phyloP scores from a whole-genome alignment of 2,113 vertebrate species.

The Sciurus niger region DNA sequence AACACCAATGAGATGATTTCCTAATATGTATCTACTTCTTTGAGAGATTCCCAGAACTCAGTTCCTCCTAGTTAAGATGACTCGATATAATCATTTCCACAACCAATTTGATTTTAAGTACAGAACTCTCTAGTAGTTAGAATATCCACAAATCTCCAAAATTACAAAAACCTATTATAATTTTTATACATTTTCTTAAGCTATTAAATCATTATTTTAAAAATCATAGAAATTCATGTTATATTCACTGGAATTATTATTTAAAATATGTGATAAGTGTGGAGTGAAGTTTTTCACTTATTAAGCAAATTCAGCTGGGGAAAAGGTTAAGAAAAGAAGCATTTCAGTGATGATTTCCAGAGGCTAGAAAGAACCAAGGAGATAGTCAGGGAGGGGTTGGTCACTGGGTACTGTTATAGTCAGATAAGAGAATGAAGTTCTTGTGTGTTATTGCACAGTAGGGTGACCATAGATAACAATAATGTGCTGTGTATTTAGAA shows the following conservation, averaged over 20 bases:
- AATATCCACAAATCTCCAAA: no score
- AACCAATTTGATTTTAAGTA: no score
- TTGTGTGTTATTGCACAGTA: background rate
- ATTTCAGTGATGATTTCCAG: background rate
- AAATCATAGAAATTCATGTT: background rate
- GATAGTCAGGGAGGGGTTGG: background rate
- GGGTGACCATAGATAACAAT: background rate
- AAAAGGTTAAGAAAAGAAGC: background rate
- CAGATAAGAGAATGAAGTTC: background rate
- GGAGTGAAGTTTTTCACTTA: background rate
- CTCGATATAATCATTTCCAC: no score
- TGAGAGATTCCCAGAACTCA: no score
- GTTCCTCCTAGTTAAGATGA: no score
- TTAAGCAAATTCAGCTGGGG: background rate
- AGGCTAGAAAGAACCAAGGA: background rate
- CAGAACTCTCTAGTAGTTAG: no score
- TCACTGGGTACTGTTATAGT: background rate
- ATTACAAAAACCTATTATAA: no score
- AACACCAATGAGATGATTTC: no score
- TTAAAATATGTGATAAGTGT: background rate
- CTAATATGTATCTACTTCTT: no score
- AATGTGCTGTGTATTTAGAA: background rate
- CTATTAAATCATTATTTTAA: background rate
- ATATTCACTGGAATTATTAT: background rate
- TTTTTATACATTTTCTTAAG: background rate